These are phyloP conservation scores for Aurelia sp. DNA, from an alignment of 30 jellyfish, hydroid and myxozoan species.

Conservation along the genomic window DNA sequence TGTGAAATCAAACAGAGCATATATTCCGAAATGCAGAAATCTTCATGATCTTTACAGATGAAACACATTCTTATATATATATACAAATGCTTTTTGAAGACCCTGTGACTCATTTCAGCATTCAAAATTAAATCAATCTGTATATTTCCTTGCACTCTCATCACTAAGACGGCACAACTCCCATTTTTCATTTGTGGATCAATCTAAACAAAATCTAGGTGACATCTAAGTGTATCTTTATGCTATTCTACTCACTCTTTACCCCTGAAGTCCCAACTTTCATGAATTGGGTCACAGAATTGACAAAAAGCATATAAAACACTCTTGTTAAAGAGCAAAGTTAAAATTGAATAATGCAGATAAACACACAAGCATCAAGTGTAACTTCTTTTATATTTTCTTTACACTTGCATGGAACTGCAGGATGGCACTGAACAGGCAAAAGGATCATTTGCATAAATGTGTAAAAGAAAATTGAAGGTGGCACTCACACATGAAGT, in stretches of 20 bases:
- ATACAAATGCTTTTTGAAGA: constrained; percentile 29
- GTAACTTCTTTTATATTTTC: background rate
- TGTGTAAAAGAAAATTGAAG: constrained; percentile 22
- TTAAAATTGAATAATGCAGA: no score
- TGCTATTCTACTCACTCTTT: no score
- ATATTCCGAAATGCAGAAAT: constrained; percentile 15
- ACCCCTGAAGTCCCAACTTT: no score
- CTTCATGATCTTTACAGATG: background rate
- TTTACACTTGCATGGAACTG: constrained; percentile 36
- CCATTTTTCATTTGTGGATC: no score
- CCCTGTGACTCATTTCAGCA: constrained; percentile 32
- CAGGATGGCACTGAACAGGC: constrained; percentile 21
- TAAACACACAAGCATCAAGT: no score
- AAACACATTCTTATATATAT: background rate
- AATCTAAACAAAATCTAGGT: no score
- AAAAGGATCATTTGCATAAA: constrained; percentile 16
- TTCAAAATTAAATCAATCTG: no score
- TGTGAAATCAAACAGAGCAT: constrained; percentile 46
- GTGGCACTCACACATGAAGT: background rate
- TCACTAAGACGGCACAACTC: no score
- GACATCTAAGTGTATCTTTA: no score
- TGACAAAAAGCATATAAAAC: constrained; percentile 12
- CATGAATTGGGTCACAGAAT: constrained; percentile 29
- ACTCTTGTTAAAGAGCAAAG: no score
- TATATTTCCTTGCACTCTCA: no score